Percentiles rank a stretch among this genome's conserved stretches.
Conservation (phyloP, 2,797 vertebrate genomes). For the Meriones psammophilus region DNA sequence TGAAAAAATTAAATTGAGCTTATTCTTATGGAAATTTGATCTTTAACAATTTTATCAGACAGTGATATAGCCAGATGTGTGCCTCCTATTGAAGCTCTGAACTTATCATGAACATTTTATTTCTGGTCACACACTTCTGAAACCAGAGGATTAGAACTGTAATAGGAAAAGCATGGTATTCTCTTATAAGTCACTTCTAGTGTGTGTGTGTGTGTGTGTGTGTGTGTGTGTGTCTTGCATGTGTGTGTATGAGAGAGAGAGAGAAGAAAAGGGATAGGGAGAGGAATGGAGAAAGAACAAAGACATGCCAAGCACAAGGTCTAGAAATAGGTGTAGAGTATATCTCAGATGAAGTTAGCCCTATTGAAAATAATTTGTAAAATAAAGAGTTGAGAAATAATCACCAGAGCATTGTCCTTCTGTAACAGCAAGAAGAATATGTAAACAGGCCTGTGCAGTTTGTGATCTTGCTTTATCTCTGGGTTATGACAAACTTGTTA, state of each 20-base stretch:
- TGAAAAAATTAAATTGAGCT: slow-evolving; percentile 85
- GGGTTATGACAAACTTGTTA: not conserved
- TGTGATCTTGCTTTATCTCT: slow-evolving; percentile 29
- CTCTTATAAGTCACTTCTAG: slow-evolving; percentile 64
- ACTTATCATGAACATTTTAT: slow-evolving; percentile 72
- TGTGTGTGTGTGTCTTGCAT: not conserved
- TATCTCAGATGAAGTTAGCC: not conserved
- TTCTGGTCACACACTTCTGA: slow-evolving; percentile 54
- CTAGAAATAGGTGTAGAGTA: not conserved
- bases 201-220: not conserved
- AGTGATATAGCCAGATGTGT: slow-evolving; percentile 82
- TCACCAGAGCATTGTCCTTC: not conserved
- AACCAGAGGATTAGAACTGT: slow-evolving; percentile 31
- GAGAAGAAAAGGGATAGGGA: not conserved
- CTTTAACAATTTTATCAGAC: slow-evolving; percentile 82
- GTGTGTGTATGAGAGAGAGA: not conserved
- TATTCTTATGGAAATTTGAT: slow-evolving; percentile 87
- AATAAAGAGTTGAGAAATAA: not conserved
- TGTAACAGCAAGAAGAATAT: not conserved
- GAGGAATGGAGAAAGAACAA: not conserved
- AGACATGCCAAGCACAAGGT: not conserved
- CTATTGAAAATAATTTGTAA: slow-evolving; percentile 2
- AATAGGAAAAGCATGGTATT: slow-evolving; percentile 62
- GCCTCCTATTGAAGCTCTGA: slow-evolving; percentile 75
- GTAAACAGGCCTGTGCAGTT: not conserved